Base-by-base conservation (phyloP, 2,113 vertebrate species). In the Sialia sialis region DNA sequence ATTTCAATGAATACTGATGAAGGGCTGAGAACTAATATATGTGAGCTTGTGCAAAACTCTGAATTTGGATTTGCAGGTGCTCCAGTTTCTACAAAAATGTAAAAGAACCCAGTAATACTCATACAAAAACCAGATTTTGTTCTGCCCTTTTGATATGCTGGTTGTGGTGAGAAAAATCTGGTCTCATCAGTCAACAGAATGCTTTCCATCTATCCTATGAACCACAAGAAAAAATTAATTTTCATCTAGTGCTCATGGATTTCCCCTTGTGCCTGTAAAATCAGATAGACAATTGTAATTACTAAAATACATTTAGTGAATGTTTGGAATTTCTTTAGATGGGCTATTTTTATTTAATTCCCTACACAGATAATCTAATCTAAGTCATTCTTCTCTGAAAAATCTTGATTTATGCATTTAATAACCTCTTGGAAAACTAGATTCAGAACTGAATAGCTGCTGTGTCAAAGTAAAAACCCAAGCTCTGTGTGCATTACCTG, bases 361-460 rank as follows among this genome's bases (percentile, higher is more conserved):
- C 55, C 62, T 56, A 64, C 6, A 87, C n/a, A 93, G 38, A 76
- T 5, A 91, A 89, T 82, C 89, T 75, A 70, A 91, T 94, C 34
- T 38, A 34, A 79, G 67, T 38, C 9, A 54, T 68, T 64, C 23
- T 76, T 64, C 26, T 69, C 39, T n/a, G n/a, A 62, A 75, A 86
- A 89, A 69, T 26, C 58, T 72, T 8, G 5, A 87, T 93, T 96
- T 92, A 85, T 76, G 38, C n/a, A 79, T 82, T 94, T 91, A 68
- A 91, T 84, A 91, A 81, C 63, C 43, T 87, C 54, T 62, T 76
- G 26, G 23, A 60, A 81, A 82, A 44, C 6, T 26, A 89, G 62
- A 62, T 73, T 46, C 29, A 52, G 46, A 38, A 83, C 20, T 16
- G 15, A 76, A 66, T 13, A 76, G 32, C 34, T 49, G 58, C 30